Percentiles rank a stretch among this genome's conserved stretches.
Evolutionary conservation across 2,113 vertebrate genomes (phyloP).

Genomic region (Chinchilla lanigera): DNA sequence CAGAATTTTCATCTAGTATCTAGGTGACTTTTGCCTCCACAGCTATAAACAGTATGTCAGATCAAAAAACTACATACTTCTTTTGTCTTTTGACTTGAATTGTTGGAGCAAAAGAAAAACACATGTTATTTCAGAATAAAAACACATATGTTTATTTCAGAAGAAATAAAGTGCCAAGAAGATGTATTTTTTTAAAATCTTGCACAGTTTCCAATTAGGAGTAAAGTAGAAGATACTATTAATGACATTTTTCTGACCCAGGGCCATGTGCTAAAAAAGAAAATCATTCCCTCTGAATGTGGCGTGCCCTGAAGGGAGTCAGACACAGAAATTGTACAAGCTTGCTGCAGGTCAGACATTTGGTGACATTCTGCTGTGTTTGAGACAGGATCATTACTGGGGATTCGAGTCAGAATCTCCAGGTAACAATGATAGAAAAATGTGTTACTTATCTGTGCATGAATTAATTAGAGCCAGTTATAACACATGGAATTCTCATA

Average conservation of each 20-base stretch:
- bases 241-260: not conserved
- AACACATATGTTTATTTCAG: not conserved
- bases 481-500: not conserved
- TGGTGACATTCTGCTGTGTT: not conserved
- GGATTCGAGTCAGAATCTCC: not conserved
- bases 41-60: not conserved
- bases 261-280: not conserved
- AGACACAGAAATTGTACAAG: not conserved
- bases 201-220: not conserved
- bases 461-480: not conserved
- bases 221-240: not conserved
- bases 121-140: not conserved
- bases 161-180: not conserved
- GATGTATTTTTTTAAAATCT: not conserved
- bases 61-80: not conserved
- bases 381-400: not conserved
- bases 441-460: not conserved
- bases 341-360: not conserved
- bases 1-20: not conserved
- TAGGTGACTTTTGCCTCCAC: not conserved
- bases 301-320: not conserved
- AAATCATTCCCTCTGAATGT: not conserved
- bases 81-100: not conserved
- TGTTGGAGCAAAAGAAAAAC: not conserved
- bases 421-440: not conserved